phyloP scores from a whole-genome alignment of 1,140 invertebrate species.

The Plodia interpunctella region DNA sequence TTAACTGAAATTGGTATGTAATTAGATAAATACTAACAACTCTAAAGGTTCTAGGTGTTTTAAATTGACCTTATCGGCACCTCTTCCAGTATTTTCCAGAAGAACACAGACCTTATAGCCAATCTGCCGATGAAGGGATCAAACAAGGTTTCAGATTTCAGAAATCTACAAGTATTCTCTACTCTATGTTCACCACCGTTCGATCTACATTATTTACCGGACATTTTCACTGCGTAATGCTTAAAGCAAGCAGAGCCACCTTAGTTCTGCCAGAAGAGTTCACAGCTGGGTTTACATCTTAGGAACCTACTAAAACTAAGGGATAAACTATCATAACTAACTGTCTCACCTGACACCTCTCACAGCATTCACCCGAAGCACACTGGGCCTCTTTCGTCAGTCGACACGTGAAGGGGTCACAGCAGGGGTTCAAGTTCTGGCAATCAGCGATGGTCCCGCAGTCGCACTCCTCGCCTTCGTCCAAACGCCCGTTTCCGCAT shows the following conservation, averaged over 20 bases:
- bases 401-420: slow-evolving; percentile 96
- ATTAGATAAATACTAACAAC: background rate
- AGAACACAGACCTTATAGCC: slow-evolving; percentile 93
- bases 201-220: too few relatives aligned
- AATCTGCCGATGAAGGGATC: slow-evolving; percentile 96
- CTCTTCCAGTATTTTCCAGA: slow-evolving; percentile 94
- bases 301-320: too few relatives aligned
- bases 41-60: too few relatives aligned
- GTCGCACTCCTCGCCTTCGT: slow-evolving; percentile 97
- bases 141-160: slow-evolving; percentile 91
- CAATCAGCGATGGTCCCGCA: slow-evolving; percentile 93
- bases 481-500: slow-evolving; percentile 96
- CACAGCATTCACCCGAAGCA: slow-evolving; percentile 94
- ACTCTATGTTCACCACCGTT: too few relatives aligned
- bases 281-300: too few relatives aligned
- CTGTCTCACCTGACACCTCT: slow-evolving; percentile 88
- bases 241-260: too few relatives aligned
- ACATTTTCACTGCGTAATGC: too few relatives aligned
- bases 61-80: slow-evolving; percentile 83
- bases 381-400: slow-evolving; percentile 94
- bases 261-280: too few relatives aligned
- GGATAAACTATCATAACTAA: too few relatives aligned
- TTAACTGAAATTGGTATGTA: slow-evolving; percentile 77
- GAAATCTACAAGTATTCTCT: too few relatives aligned
- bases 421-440: slow-evolving; percentile 91